Conservation (phyloP, 2,888 invertebrate genomes). For the Plutella xylostella region DNA sequence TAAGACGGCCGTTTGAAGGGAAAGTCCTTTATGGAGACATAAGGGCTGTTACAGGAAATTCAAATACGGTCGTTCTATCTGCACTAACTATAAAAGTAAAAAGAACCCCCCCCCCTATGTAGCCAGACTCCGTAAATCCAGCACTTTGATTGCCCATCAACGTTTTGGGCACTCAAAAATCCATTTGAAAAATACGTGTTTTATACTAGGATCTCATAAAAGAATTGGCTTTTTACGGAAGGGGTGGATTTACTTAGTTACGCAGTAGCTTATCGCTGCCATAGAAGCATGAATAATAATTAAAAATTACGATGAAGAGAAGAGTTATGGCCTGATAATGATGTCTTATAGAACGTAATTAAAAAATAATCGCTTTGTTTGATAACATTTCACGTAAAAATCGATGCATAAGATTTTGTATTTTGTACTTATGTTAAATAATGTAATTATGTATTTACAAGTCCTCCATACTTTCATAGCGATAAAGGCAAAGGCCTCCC, state of each 20-base stretch:
- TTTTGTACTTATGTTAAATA: no score
- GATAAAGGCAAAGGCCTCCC: no score
- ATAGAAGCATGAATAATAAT: no score
- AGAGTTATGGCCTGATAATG: no score
- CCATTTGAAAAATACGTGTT: slow-evolving; percentile 65
- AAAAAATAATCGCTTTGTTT: no score
- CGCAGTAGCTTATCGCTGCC: background rate
- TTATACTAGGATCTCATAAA: slow-evolving; percentile 37
- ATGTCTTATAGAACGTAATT: no score
- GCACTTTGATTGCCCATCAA: slow-evolving; percentile 64
- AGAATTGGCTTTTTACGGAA: slow-evolving; percentile 38
- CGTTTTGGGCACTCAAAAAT: slow-evolving; percentile 65
- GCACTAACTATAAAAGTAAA: slow-evolving; percentile 50
- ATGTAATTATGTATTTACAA: no score
- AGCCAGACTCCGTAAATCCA: slow-evolving; percentile 44
- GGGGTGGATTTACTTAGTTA: slow-evolving; percentile 21
- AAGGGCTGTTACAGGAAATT: slow-evolving; percentile 32
- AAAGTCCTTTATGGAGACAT: background rate
- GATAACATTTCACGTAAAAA: no score
- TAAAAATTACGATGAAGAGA: no score
- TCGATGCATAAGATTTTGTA: no score
- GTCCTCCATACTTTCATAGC: no score
- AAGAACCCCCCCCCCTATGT: slow-evolving; percentile 41
- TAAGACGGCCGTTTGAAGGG: background rate
- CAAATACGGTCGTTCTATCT: slow-evolving; percentile 53